Conservation (phyloP, 2,113 vertebrate genomes). For the Rostratula benghalensis region DNA sequence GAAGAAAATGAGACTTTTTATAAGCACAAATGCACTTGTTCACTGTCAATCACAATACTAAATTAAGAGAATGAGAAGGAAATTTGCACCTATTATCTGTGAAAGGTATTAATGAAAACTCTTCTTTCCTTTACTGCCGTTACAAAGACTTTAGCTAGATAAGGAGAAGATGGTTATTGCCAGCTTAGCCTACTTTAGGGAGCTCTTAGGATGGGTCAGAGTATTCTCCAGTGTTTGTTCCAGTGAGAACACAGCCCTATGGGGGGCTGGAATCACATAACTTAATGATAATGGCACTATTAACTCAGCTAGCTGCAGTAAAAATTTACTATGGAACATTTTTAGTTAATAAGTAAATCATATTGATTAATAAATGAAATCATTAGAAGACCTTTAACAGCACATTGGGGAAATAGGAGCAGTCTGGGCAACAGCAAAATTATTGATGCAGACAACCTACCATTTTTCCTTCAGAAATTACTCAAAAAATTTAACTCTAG, state of each 20-base stretch:
- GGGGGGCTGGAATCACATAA: background rate
- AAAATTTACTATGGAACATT: background rate
- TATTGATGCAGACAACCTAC: background rate
- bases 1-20: background rate
- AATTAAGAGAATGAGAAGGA: background rate
- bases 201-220: background rate
- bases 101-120: background rate
- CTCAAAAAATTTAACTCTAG: background rate
- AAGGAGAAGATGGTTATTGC: background rate
- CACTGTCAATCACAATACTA: background rate
- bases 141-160: background rate
- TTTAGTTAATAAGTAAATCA: slow-evolving; percentile 9
- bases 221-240: background rate
- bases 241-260: background rate
- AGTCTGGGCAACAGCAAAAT: background rate
- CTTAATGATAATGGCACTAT: background rate
- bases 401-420: background rate
- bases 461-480: background rate
- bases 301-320: background rate
- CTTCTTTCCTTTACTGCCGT: background rate
- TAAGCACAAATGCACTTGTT: background rate
- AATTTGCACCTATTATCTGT: background rate
- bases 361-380: background rate
- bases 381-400: background rate
- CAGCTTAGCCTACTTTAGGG: background rate